A percentile compares a stretch with the other conserved stretches of the same genome.
These are phyloP conservation scores for Diplosoma virens DNA, from an alignment of 23 tunicate species.

Conservation along the genomic window DNA sequence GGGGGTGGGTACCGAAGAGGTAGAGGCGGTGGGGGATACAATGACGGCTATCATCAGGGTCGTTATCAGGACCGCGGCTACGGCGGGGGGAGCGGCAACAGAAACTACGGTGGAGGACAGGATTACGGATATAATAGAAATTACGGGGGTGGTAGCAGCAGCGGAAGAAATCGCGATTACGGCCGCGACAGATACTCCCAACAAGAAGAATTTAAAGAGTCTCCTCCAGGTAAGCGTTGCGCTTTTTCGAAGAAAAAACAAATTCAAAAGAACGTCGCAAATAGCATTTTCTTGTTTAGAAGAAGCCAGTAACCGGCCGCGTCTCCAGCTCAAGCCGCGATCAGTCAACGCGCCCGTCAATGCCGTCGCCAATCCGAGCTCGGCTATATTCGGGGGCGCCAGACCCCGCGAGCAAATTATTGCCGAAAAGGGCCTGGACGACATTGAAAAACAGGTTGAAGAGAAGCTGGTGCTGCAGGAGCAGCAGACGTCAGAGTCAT, in stretches of 20 bases:
- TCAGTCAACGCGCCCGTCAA: constrained; percentile 67
- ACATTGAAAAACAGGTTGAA: constrained; percentile 90
- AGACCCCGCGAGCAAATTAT: constrained; percentile 85
- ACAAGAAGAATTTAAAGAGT: constrained; percentile 32
- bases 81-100: constrained; percentile 50
- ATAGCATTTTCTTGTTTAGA: constrained; percentile 3
- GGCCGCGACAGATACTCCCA: constrained; percentile 25
- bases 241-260: neutral
- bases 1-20: constrained; percentile 38
- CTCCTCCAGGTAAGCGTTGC: constrained; percentile 42
- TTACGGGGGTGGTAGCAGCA: constrained; percentile 33
- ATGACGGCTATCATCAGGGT: constrained; percentile 35
- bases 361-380: constrained; percentile 82
- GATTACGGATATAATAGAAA: constrained; percentile 23
- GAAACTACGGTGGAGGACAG: constrained; percentile 33
- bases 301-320: constrained; percentile 59
- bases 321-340: constrained; percentile 79
- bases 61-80: constrained; percentile 20
- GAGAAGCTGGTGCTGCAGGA: constrained; percentile 80
- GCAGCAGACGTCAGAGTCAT: constrained; percentile 18
- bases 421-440: constrained; percentile 88
- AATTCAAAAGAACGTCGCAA: neutral
- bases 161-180: constrained; percentile 39
- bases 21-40: constrained; percentile 59
- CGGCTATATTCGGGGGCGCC: constrained; percentile 95